Evolutionary conservation across 2,797 vertebrate species (phyloP), one percentile per base, ranked within the genome.

Genomic region (Coilia nasus): DNA sequence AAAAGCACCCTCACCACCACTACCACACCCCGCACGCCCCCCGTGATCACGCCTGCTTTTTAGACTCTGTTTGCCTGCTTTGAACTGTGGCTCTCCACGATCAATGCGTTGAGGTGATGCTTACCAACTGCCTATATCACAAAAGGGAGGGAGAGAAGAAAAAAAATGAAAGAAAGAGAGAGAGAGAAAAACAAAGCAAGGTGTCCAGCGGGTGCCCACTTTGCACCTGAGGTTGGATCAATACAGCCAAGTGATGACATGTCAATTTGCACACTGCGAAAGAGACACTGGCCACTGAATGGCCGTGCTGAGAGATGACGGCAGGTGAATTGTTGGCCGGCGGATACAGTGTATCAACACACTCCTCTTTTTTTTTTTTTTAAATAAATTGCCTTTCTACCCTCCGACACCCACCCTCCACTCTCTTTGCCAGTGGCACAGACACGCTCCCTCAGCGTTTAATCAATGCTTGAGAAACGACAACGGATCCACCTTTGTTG

Each of bases 321-420:
- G 96, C 97, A 97, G 97, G 97, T 98, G 97, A 97, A 94, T 94
- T 93, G 93, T 94, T 91, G 90, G 3, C 57, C 83, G 84, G 92
- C 89, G 93, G 94, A 95, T 94, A 95, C 94, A 94, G 92, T 94
- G 94, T 94, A 96, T 94, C 95, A 95, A 94, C 91, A 89, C 88
- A 91, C 81, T 88, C 88, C 90, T 93, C 93, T 93, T 90, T 93
- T 93, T 90, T 86, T 87, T 89, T 90, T 91, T 90, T 83, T 41
- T 50, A 71, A 71, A 59, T 46, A 28, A 67, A 75, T 14, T 35
- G 28, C 67, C 35, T 44, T 15, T 87, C 85, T 86, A 87, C 60
- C 71, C 14, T 35, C 87, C n/a, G 35, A 44, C 60, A 6, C 81
- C 84, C 86, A 86, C 90, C 88, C 31, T 12, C 78, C 31, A 21